Evolutionary conservation across 2,113 vertebrate species (phyloP), one percentile per base, ranked within the genome.

Genomic region (Indri indri): DNA sequence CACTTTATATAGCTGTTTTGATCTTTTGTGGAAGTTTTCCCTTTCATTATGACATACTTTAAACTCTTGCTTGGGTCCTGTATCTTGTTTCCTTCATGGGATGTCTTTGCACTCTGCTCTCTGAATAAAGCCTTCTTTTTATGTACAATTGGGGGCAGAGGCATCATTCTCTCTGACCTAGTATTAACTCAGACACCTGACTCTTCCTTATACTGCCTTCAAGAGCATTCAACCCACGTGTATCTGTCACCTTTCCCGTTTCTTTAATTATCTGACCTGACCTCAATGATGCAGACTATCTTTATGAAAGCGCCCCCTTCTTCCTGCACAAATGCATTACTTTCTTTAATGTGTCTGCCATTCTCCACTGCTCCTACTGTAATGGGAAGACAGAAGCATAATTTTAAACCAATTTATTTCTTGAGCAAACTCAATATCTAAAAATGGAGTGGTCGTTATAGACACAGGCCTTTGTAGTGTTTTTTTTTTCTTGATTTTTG

Each of bases 221-320:
- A 52, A 88, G 14, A 18, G 2, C 37, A 20, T 71, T 76, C 27
- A 30, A 0, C 11, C 4, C 5, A 42, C 25, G 34, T 32, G 40
- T n/a, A 42, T 40, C 14, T 6, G 30, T 27, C 17, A 13, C 8
- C n/a, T 79, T 76, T 14, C 0, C 0, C 1, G 4, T 18, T 16
- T 50, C 10, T 1, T 1, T 7, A 13, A 54, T 13, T 22, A 2
- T 34, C 23, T 25, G 3, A 2, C 11, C 7, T 59, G 18, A 1
- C 11, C 14, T 50, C 47, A 37, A 0, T 4, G 34, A 63, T 57
- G 32, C 25, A 59, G 63, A 37, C 1, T 82, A 13, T 9, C 34
- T 73, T 18, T 0, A 52, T 6, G 30, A 80, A 65, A 59, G 17
- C 1, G 0, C 5, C 3, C 4, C 34, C 16, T 61, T 65, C 7